A percentile compares a stretch with the other conserved stretches of the same genome.
Evolutionary conservation across 2,797 vertebrate genomes (phyloP).

Genomic region (Epinephelus coioides): DNA sequence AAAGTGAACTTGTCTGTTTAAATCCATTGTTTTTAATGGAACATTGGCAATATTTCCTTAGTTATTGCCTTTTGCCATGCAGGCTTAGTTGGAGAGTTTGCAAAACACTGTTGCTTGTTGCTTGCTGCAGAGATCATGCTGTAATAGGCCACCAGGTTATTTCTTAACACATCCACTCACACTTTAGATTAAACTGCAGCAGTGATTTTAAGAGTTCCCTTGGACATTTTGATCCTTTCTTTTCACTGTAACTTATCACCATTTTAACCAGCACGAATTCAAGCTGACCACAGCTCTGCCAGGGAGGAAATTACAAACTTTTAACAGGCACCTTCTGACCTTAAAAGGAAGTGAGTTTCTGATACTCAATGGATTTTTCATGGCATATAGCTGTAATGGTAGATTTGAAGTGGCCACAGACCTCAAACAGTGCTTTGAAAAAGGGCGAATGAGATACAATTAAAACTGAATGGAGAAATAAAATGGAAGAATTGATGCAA

Average conservation of each 20-base stretch:
- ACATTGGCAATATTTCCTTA: not conserved
- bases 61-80: not conserved
- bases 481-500: slow-evolving; percentile 28
- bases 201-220: not conserved
- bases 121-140: not conserved
- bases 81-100: too few relatives aligned
- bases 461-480: slow-evolving; percentile 8
- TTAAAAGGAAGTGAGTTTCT: not conserved
- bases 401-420: not conserved
- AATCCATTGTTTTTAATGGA: not conserved
- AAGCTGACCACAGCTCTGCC: not conserved
- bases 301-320: not conserved
- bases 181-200: not conserved
- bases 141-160: not conserved
- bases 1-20: not conserved
- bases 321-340: not conserved
- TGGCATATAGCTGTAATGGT: too few relatives aligned
- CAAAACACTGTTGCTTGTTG: not conserved
- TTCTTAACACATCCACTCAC: not conserved
- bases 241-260: not conserved
- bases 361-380: not conserved
- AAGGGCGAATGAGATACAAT: not conserved
- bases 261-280: not conserved
- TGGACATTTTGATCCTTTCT: not conserved
- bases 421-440: not conserved